These are phyloP conservation scores for Hydroisotoma schaefferi DNA, from an alignment of 2,888 invertebrate genomes.

Conservation along the genomic window DNA sequence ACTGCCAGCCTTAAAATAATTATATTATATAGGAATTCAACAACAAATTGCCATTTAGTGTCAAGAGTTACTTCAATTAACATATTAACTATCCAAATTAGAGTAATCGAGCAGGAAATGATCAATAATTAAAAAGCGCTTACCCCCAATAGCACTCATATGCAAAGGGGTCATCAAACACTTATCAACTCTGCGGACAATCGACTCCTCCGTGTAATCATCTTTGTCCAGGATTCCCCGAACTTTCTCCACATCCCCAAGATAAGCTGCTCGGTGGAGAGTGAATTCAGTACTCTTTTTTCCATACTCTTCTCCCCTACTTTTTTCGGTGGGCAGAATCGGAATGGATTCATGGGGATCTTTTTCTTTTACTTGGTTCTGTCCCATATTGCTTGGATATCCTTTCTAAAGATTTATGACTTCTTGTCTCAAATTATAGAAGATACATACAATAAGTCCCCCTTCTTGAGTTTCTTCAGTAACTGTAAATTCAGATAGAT, in stretches of 20 bases:
- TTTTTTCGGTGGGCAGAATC: constrained; percentile 29
- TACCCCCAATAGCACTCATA: constrained; percentile 32
- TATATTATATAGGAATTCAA: too few species aligned
- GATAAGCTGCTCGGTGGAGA: constrained; percentile 33
- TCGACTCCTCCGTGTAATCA: constrained; percentile 14
- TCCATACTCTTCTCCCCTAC: constrained; percentile 10
- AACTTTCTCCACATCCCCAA: constrained; percentile 34
- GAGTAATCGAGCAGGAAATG: too few species aligned
- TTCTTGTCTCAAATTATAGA: neutral
- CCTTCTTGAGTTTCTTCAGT: neutral
- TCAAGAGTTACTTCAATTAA: too few species aligned
- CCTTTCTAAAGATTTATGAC: neutral
- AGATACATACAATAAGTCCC: neutral
- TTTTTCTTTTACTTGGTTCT: constrained; percentile 38
- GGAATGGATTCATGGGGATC: constrained; percentile 22
- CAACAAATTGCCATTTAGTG: too few species aligned
- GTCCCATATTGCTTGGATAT: constrained; percentile 32
- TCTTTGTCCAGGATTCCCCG: constrained; percentile 11
- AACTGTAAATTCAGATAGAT: neutral
- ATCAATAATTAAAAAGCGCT: too few species aligned
- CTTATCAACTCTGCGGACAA: constrained; percentile 27
- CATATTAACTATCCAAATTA: too few species aligned
- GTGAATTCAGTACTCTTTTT: constrained; percentile 19
- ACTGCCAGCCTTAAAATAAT: too few species aligned
- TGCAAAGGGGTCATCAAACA: constrained; percentile 35